Evolutionary conservation across 2,888 invertebrate genomes (phyloP), one percentile per base, ranked within the genome.

Genomic region (Ornithoptera alexandrae): DNA sequence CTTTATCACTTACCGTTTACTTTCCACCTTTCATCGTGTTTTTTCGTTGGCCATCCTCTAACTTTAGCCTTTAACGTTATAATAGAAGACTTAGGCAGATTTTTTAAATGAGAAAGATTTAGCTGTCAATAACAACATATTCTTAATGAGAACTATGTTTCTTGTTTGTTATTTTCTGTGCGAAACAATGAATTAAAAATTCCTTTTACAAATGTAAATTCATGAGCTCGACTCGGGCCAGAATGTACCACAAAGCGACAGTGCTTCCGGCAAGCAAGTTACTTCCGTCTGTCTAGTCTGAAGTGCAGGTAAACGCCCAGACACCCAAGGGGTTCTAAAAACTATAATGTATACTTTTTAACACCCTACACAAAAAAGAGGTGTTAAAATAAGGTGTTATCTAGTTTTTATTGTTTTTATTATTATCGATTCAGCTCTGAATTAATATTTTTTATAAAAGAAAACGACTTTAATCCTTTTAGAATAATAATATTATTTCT

Each of bases 301-400:
- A 60, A 67, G 70, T 67, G 59, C 50, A 12, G 53, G 70, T 61
- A 65, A 70, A 63, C n/a, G 59, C 60, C 60, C 58, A 39, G 65
- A 57, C 56, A 46, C 57, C 39, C 36, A 56, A 57, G 56, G 56
- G 24, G 24, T 50, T 24, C 15, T 22, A 50, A 7, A 50, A 62
- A 24, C n/a, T 60, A 22, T 6, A 10, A 15, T 59, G 18, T 10
- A 15, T 24, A 22, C 59, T 15, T 59, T 15, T 53, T n/a, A 24
- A 30, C 22, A 20, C 30, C 17, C 4, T 8, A 24, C 8, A 59
- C 30, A 30, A 59, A 24, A 30, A 15, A 20, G 17, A 18, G 2
- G 15, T 46, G 46, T 15, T 53, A 8, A 6, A 53, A n/a, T 7
- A 5, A 4, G 6, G n/a, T 53, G 1, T 53, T 6, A 53, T n/a